phyloP scores from a whole-genome alignment of 2,113 vertebrate species.

The Herpailurus yagouaroundi region DNA sequence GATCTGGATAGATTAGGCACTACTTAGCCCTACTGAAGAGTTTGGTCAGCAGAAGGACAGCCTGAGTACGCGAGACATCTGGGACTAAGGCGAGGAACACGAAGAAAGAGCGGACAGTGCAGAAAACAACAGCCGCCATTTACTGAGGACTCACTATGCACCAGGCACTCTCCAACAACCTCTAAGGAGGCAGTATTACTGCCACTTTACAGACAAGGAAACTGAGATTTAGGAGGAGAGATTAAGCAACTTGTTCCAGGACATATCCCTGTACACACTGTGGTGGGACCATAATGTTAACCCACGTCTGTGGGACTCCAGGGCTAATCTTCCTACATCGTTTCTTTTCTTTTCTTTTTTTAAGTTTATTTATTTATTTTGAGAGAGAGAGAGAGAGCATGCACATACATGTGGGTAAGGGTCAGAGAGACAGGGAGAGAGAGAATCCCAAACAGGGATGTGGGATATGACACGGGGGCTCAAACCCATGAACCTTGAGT shows the following conservation, averaged over 20 bases:
- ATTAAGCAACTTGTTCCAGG: not conserved
- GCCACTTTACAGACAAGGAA: constrained; percentile 39
- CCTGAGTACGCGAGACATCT: not conserved
- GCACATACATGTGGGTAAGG: too few relatives aligned
- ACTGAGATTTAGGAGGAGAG: not conserved
- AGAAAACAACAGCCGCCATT: not conserved
- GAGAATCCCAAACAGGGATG: too few relatives aligned
- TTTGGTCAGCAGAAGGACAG: not conserved
- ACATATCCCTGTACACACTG: not conserved
- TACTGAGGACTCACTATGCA: not conserved
- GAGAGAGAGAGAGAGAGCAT: too few relatives aligned
- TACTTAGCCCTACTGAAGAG: not conserved
- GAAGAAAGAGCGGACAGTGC: not conserved
- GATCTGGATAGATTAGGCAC: not conserved
- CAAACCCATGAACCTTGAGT: too few relatives aligned
- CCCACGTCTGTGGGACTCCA: not conserved
- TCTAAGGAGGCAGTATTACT: not conserved
- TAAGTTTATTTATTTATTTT: too few relatives aligned
- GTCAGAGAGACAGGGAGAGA: too few relatives aligned
- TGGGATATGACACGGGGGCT: too few relatives aligned
- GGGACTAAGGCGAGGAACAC: not conserved
- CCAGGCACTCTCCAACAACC: not conserved
- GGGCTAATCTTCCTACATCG: not conserved
- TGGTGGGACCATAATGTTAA: not conserved
- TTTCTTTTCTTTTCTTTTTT: not conserved